Conservation (phyloP, 2,113 vertebrate genomes). For the Chloropsis cyanopogon region DNA sequence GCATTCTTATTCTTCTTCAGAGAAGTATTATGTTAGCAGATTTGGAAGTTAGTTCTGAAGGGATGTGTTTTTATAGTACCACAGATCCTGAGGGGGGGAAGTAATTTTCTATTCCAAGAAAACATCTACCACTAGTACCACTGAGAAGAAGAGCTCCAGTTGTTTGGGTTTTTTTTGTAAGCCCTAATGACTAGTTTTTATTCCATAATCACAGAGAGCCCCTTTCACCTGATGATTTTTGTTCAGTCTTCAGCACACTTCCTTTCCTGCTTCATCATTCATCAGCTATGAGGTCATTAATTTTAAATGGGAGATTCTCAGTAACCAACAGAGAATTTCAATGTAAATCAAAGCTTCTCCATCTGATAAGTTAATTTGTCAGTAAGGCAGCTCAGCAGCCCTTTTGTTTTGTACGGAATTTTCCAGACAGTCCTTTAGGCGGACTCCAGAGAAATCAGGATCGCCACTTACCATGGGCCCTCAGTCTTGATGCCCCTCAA, state of each 20-base stretch:
- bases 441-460: background rate
- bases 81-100: constrained; percentile 32
- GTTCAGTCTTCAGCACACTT: background rate
- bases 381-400: background rate
- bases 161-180: background rate
- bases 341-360: constrained; percentile 38
- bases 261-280: constrained; percentile 36
- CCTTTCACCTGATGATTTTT: constrained; percentile 42
- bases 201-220: constrained; percentile 7
- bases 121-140: constrained; percentile 17
- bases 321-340: constrained; percentile 6
- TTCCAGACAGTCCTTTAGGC: background rate
- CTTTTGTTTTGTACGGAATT: constrained; percentile 12
- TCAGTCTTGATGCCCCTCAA: background rate
- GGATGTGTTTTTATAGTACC: constrained; percentile 39
- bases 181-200: constrained; percentile 25
- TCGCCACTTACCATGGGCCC: background rate
- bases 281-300: constrained; percentile 38
- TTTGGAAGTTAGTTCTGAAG: constrained; percentile 50
- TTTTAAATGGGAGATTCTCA: constrained; percentile 31
- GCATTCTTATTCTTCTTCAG: constrained; percentile 58
- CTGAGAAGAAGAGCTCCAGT: background rate
- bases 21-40: constrained; percentile 56
- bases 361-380: constrained; percentile 57
- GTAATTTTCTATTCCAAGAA: constrained; percentile 64